Conservation (phyloP, 1,140 invertebrate species). For the Eciton burchellii region DNA sequence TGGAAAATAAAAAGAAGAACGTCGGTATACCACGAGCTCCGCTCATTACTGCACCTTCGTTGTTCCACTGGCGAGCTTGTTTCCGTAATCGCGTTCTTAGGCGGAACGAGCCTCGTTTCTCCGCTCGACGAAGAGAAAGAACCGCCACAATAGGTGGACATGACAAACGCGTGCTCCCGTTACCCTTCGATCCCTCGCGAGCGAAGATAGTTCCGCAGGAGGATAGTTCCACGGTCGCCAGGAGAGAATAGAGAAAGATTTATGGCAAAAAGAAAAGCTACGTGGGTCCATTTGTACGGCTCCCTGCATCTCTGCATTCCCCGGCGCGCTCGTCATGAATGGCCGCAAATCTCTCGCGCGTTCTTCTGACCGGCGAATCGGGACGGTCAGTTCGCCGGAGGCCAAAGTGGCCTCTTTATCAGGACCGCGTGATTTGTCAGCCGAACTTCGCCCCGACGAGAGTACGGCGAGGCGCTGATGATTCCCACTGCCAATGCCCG, state of each 20-base stretch:
- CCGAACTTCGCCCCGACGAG: constrained; percentile 14
- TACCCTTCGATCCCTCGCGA: constrained; percentile 45
- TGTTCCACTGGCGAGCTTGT: constrained; percentile 38
- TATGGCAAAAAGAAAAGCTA: constrained; percentile 31
- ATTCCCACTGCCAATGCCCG: neutral
- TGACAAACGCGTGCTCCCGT: constrained; percentile 45
- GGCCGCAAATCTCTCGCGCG: constrained; percentile 42
- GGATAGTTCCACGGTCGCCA: constrained; percentile 20
- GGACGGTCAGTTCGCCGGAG: constrained; percentile 2
- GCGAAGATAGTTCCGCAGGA: constrained; percentile 14
- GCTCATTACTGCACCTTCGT: constrained; percentile 13
- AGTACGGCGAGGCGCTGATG: constrained; percentile 21
- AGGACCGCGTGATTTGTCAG: constrained; percentile 44
- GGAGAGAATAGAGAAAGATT: constrained; percentile 35
- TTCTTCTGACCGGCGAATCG: constrained; percentile 24
- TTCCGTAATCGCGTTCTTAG: constrained; percentile 21
- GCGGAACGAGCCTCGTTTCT: constrained; percentile 25
- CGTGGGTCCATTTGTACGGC: constrained; percentile 31
- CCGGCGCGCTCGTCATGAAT: constrained; percentile 35
- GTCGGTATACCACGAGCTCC: neutral
- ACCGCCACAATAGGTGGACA: constrained; percentile 25
- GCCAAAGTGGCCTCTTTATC: constrained; percentile 44
- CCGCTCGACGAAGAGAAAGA: neutral
- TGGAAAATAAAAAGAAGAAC: neutral
- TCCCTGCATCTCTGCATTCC: constrained; percentile 16